Conservation (phyloP, 2,797 vertebrate genomes). For the Benthosema pterotum region DNA sequence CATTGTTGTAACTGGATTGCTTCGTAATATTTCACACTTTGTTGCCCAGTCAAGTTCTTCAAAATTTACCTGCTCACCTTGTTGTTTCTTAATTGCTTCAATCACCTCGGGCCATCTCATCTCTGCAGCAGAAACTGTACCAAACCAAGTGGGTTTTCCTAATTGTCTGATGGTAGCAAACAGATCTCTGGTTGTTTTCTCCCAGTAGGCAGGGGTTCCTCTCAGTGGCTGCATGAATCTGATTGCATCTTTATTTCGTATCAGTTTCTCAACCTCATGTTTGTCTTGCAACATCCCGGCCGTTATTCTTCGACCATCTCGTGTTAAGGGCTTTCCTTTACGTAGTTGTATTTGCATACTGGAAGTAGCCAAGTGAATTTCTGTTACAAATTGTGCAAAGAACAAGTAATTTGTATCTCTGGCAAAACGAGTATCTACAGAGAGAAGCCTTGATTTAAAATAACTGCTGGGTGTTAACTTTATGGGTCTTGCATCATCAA, state of each 20-base stretch:
- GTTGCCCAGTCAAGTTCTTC: conserved; percentile 6
- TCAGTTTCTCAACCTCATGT: conserved; percentile 30
- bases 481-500: conserved; percentile 15
- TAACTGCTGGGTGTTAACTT: conserved; percentile 28
- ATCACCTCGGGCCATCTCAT: conserved; percentile 20
- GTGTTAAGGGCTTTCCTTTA: conserved; percentile 25
- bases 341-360: conserved; percentile 32
- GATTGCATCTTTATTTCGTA: conserved; percentile 28
- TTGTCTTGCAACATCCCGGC: conserved; percentile 33
- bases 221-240: conserved; percentile 45
- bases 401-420: conserved; percentile 27
- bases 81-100: conserved; percentile 8
- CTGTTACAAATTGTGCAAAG: conserved; percentile 33
- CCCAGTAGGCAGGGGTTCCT: conserved; percentile 45
- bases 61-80: conserved; percentile 18
- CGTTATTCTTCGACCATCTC: conserved; percentile 35
- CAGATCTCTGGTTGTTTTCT: conserved; percentile 23
- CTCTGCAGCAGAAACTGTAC: not conserved
- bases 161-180: conserved; percentile 28
- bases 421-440: conserved; percentile 29
- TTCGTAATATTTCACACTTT: conserved; percentile 14
- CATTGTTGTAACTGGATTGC: conserved; percentile 8
- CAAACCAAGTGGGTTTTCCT: conserved; percentile 11
- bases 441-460: conserved; percentile 38
- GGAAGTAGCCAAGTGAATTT: conserved; percentile 21